phyloP scores from a whole-genome alignment of 2,113 vertebrate genomes.

The Aythya baeri region DNA sequence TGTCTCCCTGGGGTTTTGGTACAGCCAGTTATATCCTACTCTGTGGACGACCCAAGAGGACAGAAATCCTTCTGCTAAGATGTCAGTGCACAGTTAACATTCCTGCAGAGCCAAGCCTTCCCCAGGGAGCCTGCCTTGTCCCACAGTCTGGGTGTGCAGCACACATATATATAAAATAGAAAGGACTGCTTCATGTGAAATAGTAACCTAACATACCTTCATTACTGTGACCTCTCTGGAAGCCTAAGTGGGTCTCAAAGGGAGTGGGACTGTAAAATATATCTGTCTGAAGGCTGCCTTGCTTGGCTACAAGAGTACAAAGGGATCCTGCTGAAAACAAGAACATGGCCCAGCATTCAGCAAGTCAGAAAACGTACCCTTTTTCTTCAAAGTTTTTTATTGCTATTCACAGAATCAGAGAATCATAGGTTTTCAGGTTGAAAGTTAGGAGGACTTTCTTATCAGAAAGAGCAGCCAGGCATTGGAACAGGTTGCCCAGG shows the following conservation, averaged over 20 bases:
- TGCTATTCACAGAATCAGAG: neutral
- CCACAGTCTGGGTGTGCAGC: neutral
- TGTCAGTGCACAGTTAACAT: neutral
- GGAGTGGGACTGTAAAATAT: neutral
- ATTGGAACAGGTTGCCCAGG: too few relatives aligned
- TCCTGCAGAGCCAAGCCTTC: neutral
- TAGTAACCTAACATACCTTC: neutral
- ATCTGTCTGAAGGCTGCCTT: neutral
- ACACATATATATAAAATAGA: rapidly evolving
- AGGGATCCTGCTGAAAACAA: neutral
- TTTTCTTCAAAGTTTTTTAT: neutral
- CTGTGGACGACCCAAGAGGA: neutral
- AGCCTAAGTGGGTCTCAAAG: neutral
- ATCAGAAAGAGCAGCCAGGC: too few relatives aligned
- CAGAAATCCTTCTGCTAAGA: neutral
- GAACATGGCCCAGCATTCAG: neutral
- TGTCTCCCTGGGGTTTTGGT: neutral
- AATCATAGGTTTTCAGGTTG: neutral
- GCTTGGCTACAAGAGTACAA: neutral
- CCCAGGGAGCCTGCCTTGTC: neutral
- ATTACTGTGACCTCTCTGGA: neutral
- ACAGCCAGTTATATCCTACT: neutral
- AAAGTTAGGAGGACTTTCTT: too few relatives aligned
- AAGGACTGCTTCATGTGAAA: neutral
- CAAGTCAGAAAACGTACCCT: neutral